Base-by-base conservation (phyloP, 2,113 vertebrate species). In the Boleophthalmus pectinirostris region DNA sequence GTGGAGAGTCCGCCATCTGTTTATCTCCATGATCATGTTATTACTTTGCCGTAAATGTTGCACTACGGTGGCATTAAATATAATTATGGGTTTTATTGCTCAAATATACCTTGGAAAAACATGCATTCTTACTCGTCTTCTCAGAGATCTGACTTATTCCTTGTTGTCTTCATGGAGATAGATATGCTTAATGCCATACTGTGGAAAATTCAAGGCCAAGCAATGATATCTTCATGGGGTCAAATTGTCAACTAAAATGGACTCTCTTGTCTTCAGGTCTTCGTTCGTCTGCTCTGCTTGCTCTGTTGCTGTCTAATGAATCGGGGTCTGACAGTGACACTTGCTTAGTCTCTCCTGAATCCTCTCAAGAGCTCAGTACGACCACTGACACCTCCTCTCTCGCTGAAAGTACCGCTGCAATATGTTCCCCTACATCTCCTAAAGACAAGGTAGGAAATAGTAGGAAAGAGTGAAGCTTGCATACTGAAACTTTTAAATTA, bases 231-330 rank as follows among this genome's bases (percentile, higher is more conserved):
- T 43, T 8, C 38, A 43, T 43, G 38, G 1, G 38, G 38, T 10
- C 9, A 10, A 43, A 43, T 43, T 43, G 24, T 4, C 16, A 38
- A 25, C 1, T 1, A 61, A 16, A 29, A 16, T 43, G 69, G 16
- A 21, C 7, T 9, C 46, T 21, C 49, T 24, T 68, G 53, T 61
- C n/a, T 23, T 21, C 70, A 98, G 98, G 94, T 86, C 92, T 97
- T n/a, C 95, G 95, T 73, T 93, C 95, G 11, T 94, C 92, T n/a
- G 94, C 96, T 66, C 91, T 98, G 80, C 93, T 99, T 20, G 94
- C 93, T 65, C 82, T 98, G 85, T 90, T 97, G 77, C 95, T 95
- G 33, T 93, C 95, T 79, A 93, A 90, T 21, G 95, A 95, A 46
- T 92, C 94, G 0, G 72, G 86, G 20, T 86, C 93, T 0, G 94